Base-by-base conservation (phyloP, 2,888 invertebrate species). In the Leucophenga montana region DNA sequence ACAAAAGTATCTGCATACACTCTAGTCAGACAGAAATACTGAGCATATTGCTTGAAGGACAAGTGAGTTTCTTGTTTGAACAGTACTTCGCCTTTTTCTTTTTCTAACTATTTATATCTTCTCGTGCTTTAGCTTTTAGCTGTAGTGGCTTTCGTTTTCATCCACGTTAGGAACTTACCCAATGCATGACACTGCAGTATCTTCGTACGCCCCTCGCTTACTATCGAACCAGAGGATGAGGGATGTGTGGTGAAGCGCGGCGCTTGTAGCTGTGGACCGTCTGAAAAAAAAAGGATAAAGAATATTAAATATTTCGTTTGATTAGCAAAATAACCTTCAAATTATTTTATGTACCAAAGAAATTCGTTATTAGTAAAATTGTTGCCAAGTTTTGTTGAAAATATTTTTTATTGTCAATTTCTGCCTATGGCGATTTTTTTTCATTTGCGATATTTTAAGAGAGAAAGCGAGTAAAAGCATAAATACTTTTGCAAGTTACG, bases 101-200 rank as follows among this genome's bases (percentile, higher is more conserved):
- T 11, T 44, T 20, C 9, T 1, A 39, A 8, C 39, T 61, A 3
- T 39, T 39, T 61, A n/a, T 39, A 0, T 50, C 2, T 33, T 14
- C 39, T 61, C 39, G n/a, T 39, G 6, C 13, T 39, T 11, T 44
- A n/a, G 27, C 9, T 18, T 44, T 39, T n/a, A 44, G 9, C 9
- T 39, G n/a, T n/a, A n/a, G n/a, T 59, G 27, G 11, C 1, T 27
- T 20, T 18, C 20, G 20, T 46, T 46, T 64, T n/a, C 50, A 50
- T 50, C 13, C 46, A 39, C 3, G 46, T 46, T 64, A 20, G 9
- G 59, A 70, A 90, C 92, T 93, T 90, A 95, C 97, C 96, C 87
- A 94, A 91, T 18, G 97, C 97, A 89, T 95, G 94, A 90, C 97
- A 98, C 89, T 97, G 95, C 77, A 98, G 91, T 88, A 97, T 95